These are phyloP conservation scores for Galeruca laticollis DNA, from an alignment of 2,888 invertebrate species.

Conservation along the genomic window DNA sequence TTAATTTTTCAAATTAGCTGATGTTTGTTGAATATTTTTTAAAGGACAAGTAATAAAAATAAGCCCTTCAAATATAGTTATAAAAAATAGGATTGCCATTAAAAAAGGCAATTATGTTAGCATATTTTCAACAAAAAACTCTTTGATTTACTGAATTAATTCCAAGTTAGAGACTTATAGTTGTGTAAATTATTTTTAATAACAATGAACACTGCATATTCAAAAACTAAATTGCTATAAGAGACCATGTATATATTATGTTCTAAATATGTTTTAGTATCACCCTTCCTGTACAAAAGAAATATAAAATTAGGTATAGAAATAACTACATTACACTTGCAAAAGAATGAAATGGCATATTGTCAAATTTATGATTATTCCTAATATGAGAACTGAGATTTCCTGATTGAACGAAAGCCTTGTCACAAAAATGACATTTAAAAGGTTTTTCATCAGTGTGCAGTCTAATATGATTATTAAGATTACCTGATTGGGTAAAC, in stretches of 20 bases:
- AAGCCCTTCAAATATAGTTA: no score
- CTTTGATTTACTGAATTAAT: no score
- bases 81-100: no score
- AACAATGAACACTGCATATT: no score
- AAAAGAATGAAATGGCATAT: slow-evolving; percentile 12
- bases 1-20: no score
- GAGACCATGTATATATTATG: neutral
- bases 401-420: slow-evolving; percentile 65
- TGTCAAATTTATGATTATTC: slow-evolving; percentile 62
- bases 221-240: no score
- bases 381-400: slow-evolving; percentile 64
- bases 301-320: neutral
- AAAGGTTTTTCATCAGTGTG: slow-evolving; percentile 66
- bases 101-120: no score
- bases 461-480: slow-evolving; percentile 64
- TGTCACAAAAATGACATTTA: slow-evolving; percentile 65
- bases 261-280: neutral
- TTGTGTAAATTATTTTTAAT: no score
- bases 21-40: no score
- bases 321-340: slow-evolving; percentile 18
- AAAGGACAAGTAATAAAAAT: no score
- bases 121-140: no score
- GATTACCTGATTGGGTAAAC: slow-evolving; percentile 65
- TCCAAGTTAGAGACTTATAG: no score
- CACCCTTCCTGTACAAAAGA: neutral